These are phyloP conservation scores for Aurelia sp. DNA, from an alignment of 30 jellyfish, hydroid and myxozoan species.

Conservation along the genomic window DNA sequence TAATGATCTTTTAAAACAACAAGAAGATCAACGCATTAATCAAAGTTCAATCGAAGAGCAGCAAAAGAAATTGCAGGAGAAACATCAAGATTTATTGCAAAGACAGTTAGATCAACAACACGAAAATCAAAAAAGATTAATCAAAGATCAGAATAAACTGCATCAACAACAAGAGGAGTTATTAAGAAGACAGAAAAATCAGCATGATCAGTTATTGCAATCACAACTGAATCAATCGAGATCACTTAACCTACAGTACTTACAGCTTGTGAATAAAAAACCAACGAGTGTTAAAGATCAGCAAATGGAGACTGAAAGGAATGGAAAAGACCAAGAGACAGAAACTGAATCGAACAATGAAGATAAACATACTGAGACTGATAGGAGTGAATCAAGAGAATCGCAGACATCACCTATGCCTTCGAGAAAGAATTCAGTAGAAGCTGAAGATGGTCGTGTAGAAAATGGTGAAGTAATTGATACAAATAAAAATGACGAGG, in stretches of 20 bases:
- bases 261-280: slow-evolving; percentile 28
- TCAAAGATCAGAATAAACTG: slow-evolving; percentile 54
- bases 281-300: slow-evolving; percentile 50
- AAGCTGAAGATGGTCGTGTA: slow-evolving; percentile 19
- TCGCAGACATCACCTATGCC: slow-evolving; percentile 71
- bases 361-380: slow-evolving; percentile 72
- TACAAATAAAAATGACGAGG: no score
- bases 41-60: slow-evolving; percentile 48
- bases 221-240: slow-evolving; percentile 52
- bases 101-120: slow-evolving; percentile 71
- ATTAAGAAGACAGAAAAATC: slow-evolving; percentile 54
- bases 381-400: slow-evolving; percentile 54
- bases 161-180: slow-evolving; percentile 73
- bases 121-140: slow-evolving; percentile 46
- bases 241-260: slow-evolving; percentile 45
- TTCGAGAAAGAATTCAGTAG: slow-evolving; percentile 27
- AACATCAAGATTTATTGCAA: slow-evolving; percentile 70
- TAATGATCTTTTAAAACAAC: slow-evolving; percentile 31
- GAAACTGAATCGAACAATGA: slow-evolving; percentile 43
- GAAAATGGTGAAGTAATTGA: no score
- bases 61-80: slow-evolving; percentile 66
- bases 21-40: slow-evolving; percentile 51
- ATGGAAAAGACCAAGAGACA: slow-evolving; percentile 60
- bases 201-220: slow-evolving; percentile 64
- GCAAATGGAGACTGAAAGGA: slow-evolving; percentile 39